Conservation (phyloP, 2,888 invertebrate species). For the Caenorhabditis wallacei region DNA sequence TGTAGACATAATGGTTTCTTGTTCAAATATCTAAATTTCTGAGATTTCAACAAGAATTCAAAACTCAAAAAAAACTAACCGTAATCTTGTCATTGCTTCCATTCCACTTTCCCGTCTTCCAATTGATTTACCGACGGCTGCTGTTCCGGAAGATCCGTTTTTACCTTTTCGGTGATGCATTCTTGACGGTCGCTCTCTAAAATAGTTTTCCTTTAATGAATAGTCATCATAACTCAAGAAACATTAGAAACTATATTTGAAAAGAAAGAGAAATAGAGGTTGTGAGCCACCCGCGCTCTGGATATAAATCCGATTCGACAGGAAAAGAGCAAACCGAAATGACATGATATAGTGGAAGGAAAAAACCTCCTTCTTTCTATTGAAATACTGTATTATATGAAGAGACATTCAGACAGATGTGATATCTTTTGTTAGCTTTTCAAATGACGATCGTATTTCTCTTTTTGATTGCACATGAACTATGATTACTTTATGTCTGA, state of each 20-base stretch:
- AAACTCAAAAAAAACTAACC: constrained; percentile 41
- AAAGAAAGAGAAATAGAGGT: constrained; percentile 17
- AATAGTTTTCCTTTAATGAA: constrained; percentile 1
- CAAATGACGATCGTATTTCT: constrained; percentile 45
- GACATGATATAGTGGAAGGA: constrained; percentile 35
- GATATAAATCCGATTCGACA: constrained; percentile 5
- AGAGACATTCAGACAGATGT: constrained; percentile 15
- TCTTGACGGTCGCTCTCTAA: constrained; percentile 64
- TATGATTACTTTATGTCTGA: constrained; percentile 12
- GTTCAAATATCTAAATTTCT: constrained; percentile 69
- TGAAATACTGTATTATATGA: constrained; percentile 1
- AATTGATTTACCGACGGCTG: constrained; percentile 57
- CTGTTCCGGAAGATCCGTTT: constrained; percentile 16
- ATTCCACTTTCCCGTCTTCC: constrained; percentile 63
- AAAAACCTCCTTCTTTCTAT: constrained; percentile 9
- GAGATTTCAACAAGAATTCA: background rate
- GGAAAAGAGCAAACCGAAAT: constrained; percentile 56
- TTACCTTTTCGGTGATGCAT: constrained; percentile 72
- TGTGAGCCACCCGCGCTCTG: constrained; percentile 9
- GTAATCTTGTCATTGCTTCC: constrained; percentile 70
- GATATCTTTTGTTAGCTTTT: constrained; percentile 45
- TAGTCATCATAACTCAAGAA: background rate
- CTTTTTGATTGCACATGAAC: constrained; percentile 39
- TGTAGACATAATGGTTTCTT: constrained; percentile 79
- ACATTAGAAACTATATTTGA: background rate